These are phyloP conservation scores for Trypoxylus dichotomus DNA, from an alignment of 1,140 invertebrate species.

Conservation along the genomic window DNA sequence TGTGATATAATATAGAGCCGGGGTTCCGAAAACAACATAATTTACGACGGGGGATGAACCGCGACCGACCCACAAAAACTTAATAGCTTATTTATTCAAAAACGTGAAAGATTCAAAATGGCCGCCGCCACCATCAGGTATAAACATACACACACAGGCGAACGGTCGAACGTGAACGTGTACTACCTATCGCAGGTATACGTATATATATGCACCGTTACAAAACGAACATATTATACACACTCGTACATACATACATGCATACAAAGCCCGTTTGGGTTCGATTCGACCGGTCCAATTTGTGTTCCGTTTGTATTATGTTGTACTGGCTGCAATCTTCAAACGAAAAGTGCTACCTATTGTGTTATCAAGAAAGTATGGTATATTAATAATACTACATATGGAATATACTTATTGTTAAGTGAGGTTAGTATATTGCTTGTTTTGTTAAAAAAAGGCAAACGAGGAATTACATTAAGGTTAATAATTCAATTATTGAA, in stretches of 20 bases:
- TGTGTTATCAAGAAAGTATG: not conserved
- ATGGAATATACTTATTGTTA: not conserved
- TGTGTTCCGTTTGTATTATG: not conserved
- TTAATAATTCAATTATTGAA: too few species aligned
- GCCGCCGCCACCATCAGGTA: constrained; percentile 46
- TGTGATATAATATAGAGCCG: constrained; percentile 39
- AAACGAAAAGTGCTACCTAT: not conserved
- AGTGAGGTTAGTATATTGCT: not conserved
- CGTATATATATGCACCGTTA: not conserved
- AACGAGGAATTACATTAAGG: too few species aligned
- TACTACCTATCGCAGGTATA: too few species aligned
- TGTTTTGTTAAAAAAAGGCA: too few species aligned
- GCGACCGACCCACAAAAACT: constrained; percentile 50
- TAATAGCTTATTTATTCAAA: constrained; percentile 56
- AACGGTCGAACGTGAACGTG: not conserved
- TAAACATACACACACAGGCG: constrained; percentile 34
- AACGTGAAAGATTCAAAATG: constrained; percentile 54
- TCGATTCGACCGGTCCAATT: not conserved
- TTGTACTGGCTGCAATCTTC: not conserved
- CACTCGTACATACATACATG: too few species aligned
- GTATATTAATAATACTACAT: not conserved
- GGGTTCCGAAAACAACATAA: constrained; percentile 50
- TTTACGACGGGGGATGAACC: constrained; percentile 49
- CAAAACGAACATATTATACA: too few species aligned
- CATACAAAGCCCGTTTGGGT: not conserved